These are phyloP conservation scores for Chiroxiphia lanceolata DNA, from an alignment of 2,797 vertebrate genomes.

Conservation along the genomic window DNA sequence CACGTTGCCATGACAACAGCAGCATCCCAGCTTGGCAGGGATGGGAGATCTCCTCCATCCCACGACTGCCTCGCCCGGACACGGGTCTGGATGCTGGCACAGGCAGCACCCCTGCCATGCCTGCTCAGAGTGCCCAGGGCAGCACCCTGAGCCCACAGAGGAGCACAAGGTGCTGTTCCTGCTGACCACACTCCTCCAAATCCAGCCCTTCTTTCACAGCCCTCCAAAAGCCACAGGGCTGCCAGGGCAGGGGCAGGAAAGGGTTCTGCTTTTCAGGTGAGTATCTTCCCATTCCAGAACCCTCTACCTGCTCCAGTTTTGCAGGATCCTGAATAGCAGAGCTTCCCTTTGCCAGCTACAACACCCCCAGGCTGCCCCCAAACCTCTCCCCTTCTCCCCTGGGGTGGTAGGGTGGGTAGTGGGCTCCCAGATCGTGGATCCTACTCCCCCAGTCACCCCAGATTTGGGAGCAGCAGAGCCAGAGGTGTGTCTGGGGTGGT, in stretches of 20 bases:
- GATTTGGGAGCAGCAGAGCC: background rate
- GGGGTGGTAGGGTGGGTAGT: background rate
- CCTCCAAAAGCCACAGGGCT: background rate
- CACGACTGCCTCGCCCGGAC: accelerated
- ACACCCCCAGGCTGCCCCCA: background rate
- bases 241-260: background rate
- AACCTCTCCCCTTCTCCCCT: background rate
- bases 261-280: background rate
- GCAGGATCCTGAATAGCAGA: background rate
- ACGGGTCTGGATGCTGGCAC: accelerated
- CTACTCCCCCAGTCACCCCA: background rate
- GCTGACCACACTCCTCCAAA: accelerated
- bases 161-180: background rate
- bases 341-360: background rate
- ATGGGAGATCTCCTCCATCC: background rate
- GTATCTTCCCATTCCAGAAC: background rate
- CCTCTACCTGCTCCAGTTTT: background rate
- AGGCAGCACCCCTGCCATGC: background rate
- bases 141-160: background rate
- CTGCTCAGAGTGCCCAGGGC: background rate
- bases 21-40: slow-evolving; percentile 32
- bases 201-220: background rate
- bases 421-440: accelerated
- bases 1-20: background rate
- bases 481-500: background rate